Conservation (phyloP, 2,797 vertebrate species). For the Chelon auratus region DNA sequence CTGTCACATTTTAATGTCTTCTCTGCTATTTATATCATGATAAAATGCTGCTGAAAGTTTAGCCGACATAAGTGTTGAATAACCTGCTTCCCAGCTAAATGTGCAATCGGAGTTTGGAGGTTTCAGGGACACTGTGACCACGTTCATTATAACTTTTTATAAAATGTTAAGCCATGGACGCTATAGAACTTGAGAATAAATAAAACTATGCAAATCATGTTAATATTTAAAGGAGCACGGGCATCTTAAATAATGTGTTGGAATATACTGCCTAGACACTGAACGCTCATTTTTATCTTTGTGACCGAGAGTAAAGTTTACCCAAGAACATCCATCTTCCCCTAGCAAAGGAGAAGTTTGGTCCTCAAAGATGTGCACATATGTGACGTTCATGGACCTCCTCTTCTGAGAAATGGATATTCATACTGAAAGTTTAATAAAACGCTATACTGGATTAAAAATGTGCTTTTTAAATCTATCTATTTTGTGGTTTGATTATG, state of each 20-base stretch:
- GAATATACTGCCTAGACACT: conserved; percentile 19
- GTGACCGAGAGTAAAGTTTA: neutral
- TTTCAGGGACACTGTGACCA: neutral
- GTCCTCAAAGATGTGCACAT: neutral
- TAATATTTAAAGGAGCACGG: conserved; percentile 11
- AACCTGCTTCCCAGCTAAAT: conserved; percentile 10
- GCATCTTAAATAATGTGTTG: neutral
- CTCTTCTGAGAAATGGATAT: neutral
- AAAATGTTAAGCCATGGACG: no score
- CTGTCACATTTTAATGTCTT: neutral
- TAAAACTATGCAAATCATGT: conserved; percentile 8
- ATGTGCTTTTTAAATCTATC: neutral
- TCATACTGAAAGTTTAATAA: conserved; percentile 8
- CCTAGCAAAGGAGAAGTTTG: neutral
- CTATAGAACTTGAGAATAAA: no score
- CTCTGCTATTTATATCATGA: conserved; percentile 6
- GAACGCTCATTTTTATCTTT: conserved; percentile 1
- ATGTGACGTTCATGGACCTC: neutral
- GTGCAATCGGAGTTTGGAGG: neutral
- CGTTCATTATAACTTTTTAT: neutral
- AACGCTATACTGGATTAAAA: neutral
- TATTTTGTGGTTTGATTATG: neutral
- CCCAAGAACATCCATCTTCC: neutral
- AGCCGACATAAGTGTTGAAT: conserved; percentile 3
- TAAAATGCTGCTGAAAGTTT: conserved; percentile 22